Percentiles rank a stretch among this genome's conserved stretches.
These are phyloP conservation scores for Drosophila ohnishii DNA, from an alignment of 1,140 invertebrate species.

Conservation along the genomic window DNA sequence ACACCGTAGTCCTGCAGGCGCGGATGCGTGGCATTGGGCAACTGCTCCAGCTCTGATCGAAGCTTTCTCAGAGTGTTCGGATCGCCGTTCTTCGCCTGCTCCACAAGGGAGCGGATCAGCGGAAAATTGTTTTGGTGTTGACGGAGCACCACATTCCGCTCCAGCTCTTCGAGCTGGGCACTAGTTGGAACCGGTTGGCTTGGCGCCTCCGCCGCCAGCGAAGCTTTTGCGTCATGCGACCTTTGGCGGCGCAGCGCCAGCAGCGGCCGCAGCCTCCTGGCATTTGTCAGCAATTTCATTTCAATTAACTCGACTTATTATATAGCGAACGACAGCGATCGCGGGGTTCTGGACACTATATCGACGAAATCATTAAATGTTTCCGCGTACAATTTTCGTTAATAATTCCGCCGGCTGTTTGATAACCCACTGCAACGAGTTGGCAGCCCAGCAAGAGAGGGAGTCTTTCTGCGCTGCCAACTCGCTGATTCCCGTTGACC, in stretches of 20 bases:
- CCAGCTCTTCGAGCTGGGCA: conserved; percentile 58
- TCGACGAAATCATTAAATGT: conserved; percentile 25
- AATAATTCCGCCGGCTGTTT: conserved; percentile 24
- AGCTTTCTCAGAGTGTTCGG: conserved; percentile 69
- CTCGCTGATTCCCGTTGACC: neutral
- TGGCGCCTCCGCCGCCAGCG: conserved; percentile 21
- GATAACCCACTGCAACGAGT: conserved; percentile 13
- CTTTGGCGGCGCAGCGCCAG: conserved; percentile 50
- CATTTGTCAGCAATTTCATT: conserved; percentile 64
- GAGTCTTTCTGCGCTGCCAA: conserved; percentile 16
- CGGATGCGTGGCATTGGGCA: conserved; percentile 92
- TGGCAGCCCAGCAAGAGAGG: conserved; percentile 3
- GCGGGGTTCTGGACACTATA: conserved; percentile 13
- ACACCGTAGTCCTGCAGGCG: conserved; percentile 85
- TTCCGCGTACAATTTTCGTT: conserved; percentile 28
- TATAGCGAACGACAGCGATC: conserved; percentile 7
- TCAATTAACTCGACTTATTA: conserved; percentile 52
- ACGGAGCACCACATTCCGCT: conserved; percentile 60
- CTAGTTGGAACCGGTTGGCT: conserved; percentile 56
- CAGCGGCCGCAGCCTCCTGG: conserved; percentile 36
- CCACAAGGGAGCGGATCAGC: conserved; percentile 51
- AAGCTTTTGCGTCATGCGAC: conserved; percentile 36
- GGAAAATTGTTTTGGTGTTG: conserved; percentile 71
- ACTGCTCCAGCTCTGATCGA: conserved; percentile 85
- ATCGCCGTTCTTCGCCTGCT: conserved; percentile 17